Evolutionary conservation across 2,888 invertebrate species (phyloP), one percentile per base, ranked within the genome.

Genomic region (Clanis bilineata): DNA sequence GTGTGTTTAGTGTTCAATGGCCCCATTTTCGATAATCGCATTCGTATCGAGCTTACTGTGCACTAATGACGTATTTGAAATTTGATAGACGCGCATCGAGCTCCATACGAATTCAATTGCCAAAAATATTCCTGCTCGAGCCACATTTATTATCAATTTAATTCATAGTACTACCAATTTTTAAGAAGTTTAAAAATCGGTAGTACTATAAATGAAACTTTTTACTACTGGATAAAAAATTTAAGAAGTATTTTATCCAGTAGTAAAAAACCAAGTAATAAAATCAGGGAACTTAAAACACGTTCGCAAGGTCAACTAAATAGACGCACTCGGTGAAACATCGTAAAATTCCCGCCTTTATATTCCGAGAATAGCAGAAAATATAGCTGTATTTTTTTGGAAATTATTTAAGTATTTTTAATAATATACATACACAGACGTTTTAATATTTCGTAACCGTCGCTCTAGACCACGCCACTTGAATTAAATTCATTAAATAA

Each of bases 361-460:
- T 32, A 41, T 32, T 32, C 15, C 32, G 10, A 3, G 1, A 32
- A 51, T 10, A 32, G 9, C 18, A 28, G 32, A 18, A 51, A 32
- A 28, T 47, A 28, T 28, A 28, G 9, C 9, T 28, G 2, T 47
- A 47, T 23, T 28, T 47, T 45, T 47, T 28, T 23, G 25, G 25
- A 47, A 47, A 28, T 47, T n/a, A 4, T 47, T 28, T 47, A 6
- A 15, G 7, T 28, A 5, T 32, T 32, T 7, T 21, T 51, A 21
- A 51, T 32, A 32, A 51, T n/a, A n/a, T n/a, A n/a, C n/a, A n/a
- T n/a, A 28, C 47, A 12, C 45, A 45, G 45, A 45, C n/a, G 23
- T 51, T 51, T 51, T 47, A 28, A 47, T 15, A 44, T 22, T 25
- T 45, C 10, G 32, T 51, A 10, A 18, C 2, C 28, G 18, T 18